Conservation (phyloP, 2,888 invertebrate species). For the Ochropacha duplaris region DNA sequence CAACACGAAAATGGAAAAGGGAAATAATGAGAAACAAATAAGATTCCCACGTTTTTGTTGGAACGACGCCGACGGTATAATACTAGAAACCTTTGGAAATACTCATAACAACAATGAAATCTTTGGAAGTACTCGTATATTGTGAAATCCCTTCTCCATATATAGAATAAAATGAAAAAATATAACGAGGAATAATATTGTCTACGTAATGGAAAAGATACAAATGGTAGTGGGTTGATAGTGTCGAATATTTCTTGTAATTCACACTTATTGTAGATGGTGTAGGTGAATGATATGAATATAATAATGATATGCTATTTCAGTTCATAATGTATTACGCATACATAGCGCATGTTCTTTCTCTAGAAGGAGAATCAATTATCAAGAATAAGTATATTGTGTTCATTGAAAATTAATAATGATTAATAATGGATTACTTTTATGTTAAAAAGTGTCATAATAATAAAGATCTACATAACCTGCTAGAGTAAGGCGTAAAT, state of each 20-base stretch:
- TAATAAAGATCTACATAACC: too few species aligned
- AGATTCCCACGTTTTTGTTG: conserved; percentile 2
- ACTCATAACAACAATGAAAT: not conserved
- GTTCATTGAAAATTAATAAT: too few species aligned
- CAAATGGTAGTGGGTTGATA: not conserved
- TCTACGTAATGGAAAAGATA: not conserved
- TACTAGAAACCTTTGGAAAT: not conserved
- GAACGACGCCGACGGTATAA: not conserved
- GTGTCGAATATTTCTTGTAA: not conserved
- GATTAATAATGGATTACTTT: too few species aligned
- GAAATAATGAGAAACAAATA: conserved; percentile 3
- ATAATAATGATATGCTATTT: too few species aligned
- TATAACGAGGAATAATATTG: not conserved
- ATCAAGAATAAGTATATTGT: too few species aligned
- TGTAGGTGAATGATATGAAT: not conserved
- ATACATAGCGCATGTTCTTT: too few species aligned
- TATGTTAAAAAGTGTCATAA: too few species aligned
- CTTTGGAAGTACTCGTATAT: conserved; percentile 10
- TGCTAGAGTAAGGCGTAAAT: too few species aligned
- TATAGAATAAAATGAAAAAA: not conserved
- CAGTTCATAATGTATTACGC: too few species aligned
- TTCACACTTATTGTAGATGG: not conserved
- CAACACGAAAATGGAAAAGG: not conserved
- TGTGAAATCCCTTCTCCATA: not conserved
- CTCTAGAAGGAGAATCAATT: too few species aligned